These are phyloP conservation scores for Epinephelus malabaricus DNA, from an alignment of 2,797 vertebrate species.

Conservation along the genomic window DNA sequence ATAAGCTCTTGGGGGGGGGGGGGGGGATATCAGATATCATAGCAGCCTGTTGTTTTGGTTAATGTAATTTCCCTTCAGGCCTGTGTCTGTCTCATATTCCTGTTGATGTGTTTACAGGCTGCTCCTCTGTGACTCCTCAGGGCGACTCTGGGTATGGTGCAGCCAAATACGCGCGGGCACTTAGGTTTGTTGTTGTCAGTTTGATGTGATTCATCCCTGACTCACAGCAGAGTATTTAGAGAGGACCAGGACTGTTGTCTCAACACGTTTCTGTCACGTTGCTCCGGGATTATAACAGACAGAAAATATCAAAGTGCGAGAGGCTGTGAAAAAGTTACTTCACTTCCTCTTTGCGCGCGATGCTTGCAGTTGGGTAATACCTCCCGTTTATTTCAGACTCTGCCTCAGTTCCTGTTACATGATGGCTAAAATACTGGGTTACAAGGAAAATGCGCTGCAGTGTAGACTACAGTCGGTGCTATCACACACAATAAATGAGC, in stretches of 20 bases:
- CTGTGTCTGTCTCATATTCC: too few relatives aligned
- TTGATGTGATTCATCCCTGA: neutral
- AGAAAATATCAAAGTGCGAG: neutral
- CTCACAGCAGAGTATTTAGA: too few relatives aligned
- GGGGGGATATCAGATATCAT: neutral
- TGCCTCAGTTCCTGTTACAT: constrained; percentile 76
- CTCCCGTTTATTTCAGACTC: constrained; percentile 58
- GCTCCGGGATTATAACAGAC: neutral
- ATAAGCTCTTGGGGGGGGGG: neutral
- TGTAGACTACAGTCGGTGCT: neutral
- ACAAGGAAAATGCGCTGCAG: neutral
- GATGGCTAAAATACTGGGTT: neutral
- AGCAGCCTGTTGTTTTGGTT: too few relatives aligned
- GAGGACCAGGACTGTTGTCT: too few relatives aligned
- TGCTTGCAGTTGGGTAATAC: constrained; percentile 68
- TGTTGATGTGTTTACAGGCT: too few relatives aligned
- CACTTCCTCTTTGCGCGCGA: constrained; percentile 65
- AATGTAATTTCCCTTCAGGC: too few relatives aligned
- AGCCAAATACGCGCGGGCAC: neutral
- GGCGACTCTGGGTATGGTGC: neutral
- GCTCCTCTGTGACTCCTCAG: neutral
- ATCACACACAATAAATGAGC: neutral
- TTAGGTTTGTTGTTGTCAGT: neutral
- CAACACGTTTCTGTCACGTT: neutral
- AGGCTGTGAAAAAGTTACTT: constrained; percentile 24